These are phyloP conservation scores for Struthidea cinerea DNA, from an alignment of 2,113 vertebrate species.

Conservation along the genomic window DNA sequence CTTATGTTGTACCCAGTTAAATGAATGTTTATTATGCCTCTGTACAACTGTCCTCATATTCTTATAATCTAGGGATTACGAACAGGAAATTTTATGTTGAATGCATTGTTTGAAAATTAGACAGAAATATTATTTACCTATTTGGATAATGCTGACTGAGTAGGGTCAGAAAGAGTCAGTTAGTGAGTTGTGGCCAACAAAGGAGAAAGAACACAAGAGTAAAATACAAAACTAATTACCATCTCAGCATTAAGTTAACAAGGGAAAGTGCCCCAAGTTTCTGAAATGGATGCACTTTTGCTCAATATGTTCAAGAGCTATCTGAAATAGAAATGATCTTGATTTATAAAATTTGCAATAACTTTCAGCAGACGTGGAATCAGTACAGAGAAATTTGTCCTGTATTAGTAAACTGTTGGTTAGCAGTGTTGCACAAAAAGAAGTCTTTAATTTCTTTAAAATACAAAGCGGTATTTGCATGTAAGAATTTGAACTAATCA, in stretches of 20 bases:
- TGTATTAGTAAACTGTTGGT: neutral
- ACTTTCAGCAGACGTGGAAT: neutral
- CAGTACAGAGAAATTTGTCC: neutral
- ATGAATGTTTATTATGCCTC: neutral
- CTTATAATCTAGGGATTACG: neutral
- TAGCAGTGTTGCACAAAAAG: neutral
- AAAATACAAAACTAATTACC: neutral
- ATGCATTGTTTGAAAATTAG: neutral
- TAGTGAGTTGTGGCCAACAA: neutral
- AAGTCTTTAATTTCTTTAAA: neutral
- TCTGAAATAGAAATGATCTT: neutral
- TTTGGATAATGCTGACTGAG: neutral
- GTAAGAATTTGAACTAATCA: neutral
- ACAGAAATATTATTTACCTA: neutral
- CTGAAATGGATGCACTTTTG: neutral
- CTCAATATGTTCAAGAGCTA: neutral
- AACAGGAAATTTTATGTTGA: neutral
- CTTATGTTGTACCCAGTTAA: neutral
- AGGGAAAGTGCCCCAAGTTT: neutral
- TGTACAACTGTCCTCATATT: neutral
- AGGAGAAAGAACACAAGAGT: neutral
- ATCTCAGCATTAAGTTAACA: neutral
- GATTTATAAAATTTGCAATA: neutral
- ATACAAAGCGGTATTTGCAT: neutral
- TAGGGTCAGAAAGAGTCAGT: neutral